Percentiles rank a stretch among this genome's conserved stretches.
Evolutionary conservation across 64 coral and sea anemone genomes (phyloP).

Genomic region (Astreopora myriophthalma): DNA sequence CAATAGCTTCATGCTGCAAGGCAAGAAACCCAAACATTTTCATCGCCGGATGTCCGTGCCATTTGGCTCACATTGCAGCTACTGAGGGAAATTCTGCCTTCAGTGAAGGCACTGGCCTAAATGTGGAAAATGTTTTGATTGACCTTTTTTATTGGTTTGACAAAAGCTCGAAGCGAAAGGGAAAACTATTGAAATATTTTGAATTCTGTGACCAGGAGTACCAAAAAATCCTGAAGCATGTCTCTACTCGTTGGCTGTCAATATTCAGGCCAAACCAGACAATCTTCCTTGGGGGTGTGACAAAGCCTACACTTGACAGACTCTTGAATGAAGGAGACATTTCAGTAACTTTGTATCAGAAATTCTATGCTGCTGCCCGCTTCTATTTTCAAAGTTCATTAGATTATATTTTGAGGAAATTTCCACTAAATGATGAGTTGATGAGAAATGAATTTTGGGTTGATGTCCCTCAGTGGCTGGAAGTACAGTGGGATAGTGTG

Average conservation of each 20-base stretch:
- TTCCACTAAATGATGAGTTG: too few relatives aligned
- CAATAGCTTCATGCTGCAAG: conserved; percentile 35
- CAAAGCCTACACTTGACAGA: too few relatives aligned
- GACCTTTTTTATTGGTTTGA: conserved; percentile 38
- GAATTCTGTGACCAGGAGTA: conserved; percentile 48
- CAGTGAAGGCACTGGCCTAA: not conserved
- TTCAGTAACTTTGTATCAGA: too few relatives aligned
- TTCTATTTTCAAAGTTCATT: too few relatives aligned
- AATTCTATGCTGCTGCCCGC: too few relatives aligned
- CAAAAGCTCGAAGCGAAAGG: conserved; percentile 19
- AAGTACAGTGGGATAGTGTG: too few relatives aligned
- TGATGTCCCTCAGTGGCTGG: too few relatives aligned
- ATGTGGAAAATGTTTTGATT: conserved; percentile 20
- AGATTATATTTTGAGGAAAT: too few relatives aligned
- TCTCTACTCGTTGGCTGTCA: not conserved
- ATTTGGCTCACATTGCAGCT: conserved; percentile 54
- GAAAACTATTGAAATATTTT: conserved; percentile 30
- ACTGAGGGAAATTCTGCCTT: not conserved
- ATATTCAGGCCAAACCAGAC: not conserved
- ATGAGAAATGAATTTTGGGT: too few relatives aligned
- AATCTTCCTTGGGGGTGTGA: too few relatives aligned
- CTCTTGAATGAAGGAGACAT: too few relatives aligned
- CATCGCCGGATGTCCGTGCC: conserved; percentile 29
- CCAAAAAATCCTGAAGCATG: conserved; percentile 39
- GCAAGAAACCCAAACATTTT: conserved; percentile 7